These are phyloP conservation scores for Apus apus DNA, from an alignment of 2,113 vertebrate species.

Conservation along the genomic window DNA sequence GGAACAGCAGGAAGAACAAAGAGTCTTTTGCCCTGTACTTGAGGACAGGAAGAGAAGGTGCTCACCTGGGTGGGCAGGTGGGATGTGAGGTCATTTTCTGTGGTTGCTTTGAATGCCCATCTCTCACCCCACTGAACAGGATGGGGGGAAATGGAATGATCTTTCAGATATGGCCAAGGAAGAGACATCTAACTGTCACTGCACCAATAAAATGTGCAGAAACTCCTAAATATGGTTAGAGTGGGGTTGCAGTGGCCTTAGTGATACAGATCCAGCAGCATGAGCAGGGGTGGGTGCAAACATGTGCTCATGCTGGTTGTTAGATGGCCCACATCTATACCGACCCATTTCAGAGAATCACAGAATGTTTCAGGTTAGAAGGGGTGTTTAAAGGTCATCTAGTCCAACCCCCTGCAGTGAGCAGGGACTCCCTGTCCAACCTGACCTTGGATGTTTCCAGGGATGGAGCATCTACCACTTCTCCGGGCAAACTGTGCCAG, in stretches of 20 bases:
- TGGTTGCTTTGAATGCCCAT: neutral
- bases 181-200: neutral
- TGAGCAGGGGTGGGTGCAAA: neutral
- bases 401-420: too few species aligned
- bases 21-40: neutral
- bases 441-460: too few species aligned
- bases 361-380: too few species aligned
- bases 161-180: neutral
- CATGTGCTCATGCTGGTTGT: too few species aligned
- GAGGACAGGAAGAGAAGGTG: neutral
- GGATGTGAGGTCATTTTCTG: neutral
- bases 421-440: too few species aligned
- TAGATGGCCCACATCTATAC: neutral
- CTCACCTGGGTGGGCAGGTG: neutral
- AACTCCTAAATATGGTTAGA: neutral
- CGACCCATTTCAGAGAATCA: neutral
- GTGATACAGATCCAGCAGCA: neutral
- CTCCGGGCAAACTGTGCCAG: too few species aligned
- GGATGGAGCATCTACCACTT: too few species aligned
- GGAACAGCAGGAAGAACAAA: neutral
- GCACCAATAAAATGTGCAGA: neutral
- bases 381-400: too few species aligned
- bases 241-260: neutral
- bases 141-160: neutral
- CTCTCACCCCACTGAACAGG: neutral